A percentile compares a stretch with the other conserved stretches of the same genome.
These are phyloP conservation scores for Salarias fasciatus DNA, from an alignment of 2,797 vertebrate species.

Conservation along the genomic window DNA sequence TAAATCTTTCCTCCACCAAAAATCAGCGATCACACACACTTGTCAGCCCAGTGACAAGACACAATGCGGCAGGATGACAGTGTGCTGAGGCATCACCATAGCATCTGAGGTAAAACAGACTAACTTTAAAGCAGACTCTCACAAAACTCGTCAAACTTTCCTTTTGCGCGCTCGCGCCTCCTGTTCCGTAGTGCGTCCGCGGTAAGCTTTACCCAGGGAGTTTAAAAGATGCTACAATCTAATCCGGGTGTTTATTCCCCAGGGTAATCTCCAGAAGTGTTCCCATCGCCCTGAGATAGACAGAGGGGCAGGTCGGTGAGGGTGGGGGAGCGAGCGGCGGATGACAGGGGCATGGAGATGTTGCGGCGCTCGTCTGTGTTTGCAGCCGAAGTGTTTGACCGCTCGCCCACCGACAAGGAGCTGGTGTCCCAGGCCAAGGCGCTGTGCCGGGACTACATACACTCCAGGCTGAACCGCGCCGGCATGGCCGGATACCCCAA, in stretches of 20 bases:
- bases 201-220: constrained; percentile 1
- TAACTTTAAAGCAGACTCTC: not conserved
- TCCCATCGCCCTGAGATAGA: not conserved
- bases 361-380: constrained; percentile 95
- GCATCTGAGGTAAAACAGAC: constrained; percentile 25
- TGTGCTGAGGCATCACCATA: rapidly evolving
- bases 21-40: constrained; percentile 1
- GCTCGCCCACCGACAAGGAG: constrained; percentile 95
- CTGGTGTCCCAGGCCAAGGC: constrained; percentile 95
- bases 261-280: constrained; percentile 36
- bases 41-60: not conserved
- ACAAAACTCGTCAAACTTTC: not conserved
- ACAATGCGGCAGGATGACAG: not conserved
- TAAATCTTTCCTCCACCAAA: not conserved
- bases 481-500: constrained; percentile 94
- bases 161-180: too few relatives aligned
- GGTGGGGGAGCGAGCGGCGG: constrained; percentile 36
- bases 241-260: constrained; percentile 47
- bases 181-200: not conserved
- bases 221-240: constrained; percentile 18
- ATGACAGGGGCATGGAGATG: constrained; percentile 89
- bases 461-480: constrained; percentile 91
- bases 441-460: constrained; percentile 95
- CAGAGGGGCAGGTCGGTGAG: constrained; percentile 11
- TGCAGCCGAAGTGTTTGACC: constrained; percentile 94